These are phyloP conservation scores for Lophius piscatorius DNA, from an alignment of 2,113 vertebrate species.

Conservation along the genomic window DNA sequence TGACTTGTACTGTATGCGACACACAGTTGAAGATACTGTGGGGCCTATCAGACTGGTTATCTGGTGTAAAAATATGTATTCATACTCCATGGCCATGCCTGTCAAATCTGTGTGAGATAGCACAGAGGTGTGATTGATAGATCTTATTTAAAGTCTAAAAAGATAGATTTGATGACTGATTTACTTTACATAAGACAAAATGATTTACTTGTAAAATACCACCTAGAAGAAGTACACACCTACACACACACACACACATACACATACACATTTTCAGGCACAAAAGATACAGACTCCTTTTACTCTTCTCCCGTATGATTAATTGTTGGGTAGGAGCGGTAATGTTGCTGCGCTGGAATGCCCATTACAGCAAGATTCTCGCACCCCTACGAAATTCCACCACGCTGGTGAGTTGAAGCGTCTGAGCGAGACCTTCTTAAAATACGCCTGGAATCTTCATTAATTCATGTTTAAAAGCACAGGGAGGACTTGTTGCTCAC, in stretches of 20 bases:
- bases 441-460: slow-evolving; percentile 81
- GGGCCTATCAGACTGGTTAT: too few species aligned
- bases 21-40: slow-evolving; percentile 23
- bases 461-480: slow-evolving; percentile 80
- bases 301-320: slow-evolving; percentile 64
- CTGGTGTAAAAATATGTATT: slow-evolving; percentile 13
- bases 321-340: slow-evolving; percentile 75
- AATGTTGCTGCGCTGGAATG: slow-evolving; percentile 78
- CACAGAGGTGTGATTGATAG: neutral
- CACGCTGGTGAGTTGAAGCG: slow-evolving; percentile 66
- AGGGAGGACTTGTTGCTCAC: slow-evolving; percentile 74
- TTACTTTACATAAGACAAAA: neutral
- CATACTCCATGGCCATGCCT: neutral
- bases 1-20: slow-evolving; percentile 2
- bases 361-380: slow-evolving; percentile 77
- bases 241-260: slow-evolving; percentile 3
- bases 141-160: slow-evolving; percentile 5
- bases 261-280: neutral
- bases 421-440: slow-evolving; percentile 62
- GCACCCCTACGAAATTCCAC: slow-evolving; percentile 81
- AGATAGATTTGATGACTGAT: neutral
- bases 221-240: slow-evolving; percentile 1
- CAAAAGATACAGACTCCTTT: slow-evolving; percentile 8
- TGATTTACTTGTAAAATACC: slow-evolving; percentile 8
- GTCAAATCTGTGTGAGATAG: slow-evolving; percentile 2